Percentiles rank a stretch among this genome's conserved stretches.
phyloP scores from a whole-genome alignment of 1,140 invertebrate species.

The Oryctes rhinoceros region DNA sequence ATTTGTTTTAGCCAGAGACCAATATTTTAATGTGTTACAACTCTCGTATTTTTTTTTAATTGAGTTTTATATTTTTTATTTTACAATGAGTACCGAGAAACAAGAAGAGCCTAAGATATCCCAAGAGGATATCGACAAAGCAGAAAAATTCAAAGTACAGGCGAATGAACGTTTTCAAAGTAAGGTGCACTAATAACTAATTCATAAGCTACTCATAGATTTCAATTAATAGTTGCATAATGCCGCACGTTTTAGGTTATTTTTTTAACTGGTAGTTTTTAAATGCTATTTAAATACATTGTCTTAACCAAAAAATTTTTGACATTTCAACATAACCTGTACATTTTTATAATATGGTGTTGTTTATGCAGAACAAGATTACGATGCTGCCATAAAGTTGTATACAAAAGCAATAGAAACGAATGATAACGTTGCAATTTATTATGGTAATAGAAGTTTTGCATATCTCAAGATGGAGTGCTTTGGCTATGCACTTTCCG shows the following conservation, averaged over 20 bases:
- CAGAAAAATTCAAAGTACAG: slow-evolving; percentile 82
- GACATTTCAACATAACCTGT: slow-evolving; percentile 43
- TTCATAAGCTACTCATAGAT: not conserved
- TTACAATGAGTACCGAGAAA: slow-evolving; percentile 48
- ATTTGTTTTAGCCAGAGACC: slow-evolving; percentile 28
- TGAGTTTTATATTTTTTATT: slow-evolving; percentile 37
- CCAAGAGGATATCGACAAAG: slow-evolving; percentile 64
- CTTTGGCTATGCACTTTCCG: slow-evolving; percentile 91
- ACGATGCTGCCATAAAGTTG: slow-evolving; percentile 85
- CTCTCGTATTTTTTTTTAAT: slow-evolving; percentile 3
- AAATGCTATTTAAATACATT: not conserved
- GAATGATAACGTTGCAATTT: slow-evolving; percentile 83
- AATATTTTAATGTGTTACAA: slow-evolving; percentile 39
- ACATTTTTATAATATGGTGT: slow-evolving; percentile 47
- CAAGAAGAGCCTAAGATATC: slow-evolving; percentile 43
- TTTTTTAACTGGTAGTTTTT: not conserved
- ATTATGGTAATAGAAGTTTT: slow-evolving; percentile 94
- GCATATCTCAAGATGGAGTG: slow-evolving; percentile 91
- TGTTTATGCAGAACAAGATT: slow-evolving; percentile 83
- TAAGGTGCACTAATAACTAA: slow-evolving; percentile 62
- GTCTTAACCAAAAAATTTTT: slow-evolving; percentile 8
- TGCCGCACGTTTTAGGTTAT: not conserved
- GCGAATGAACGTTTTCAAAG: slow-evolving; percentile 89
- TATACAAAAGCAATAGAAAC: slow-evolving; percentile 92
- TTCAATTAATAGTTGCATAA: slow-evolving; percentile 30